Evolutionary conservation across 2,888 invertebrate genomes (phyloP), one percentile per base, ranked within the genome.

Genomic region (Nephrotoma guestfalica): DNA sequence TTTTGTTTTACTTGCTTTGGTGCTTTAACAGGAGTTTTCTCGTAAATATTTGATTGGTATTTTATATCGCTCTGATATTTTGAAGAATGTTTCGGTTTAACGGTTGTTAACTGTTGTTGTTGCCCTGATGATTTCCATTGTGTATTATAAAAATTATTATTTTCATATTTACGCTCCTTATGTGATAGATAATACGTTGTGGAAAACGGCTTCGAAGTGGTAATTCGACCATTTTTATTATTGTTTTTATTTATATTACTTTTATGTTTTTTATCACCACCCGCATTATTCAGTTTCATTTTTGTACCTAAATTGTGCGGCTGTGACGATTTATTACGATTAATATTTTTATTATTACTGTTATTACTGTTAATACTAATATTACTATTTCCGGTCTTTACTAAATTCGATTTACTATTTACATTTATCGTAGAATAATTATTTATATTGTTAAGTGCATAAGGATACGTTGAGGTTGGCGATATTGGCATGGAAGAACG

Each of bases 1-100:
- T 88, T 90, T 86, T 91, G 90, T 88, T 91, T 92, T 5, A 91
- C 89, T 89, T 92, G 91, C 87, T 91, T 92, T 15, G 90, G 89
- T 5, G 91, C 91, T 88, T 92, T 92, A 1, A 90, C 89, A 9
- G 90, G 89, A 30, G 90, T 88, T 88, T 91, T 90, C 41, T 89
- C 89, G 83, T 89, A 88, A 87, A 88, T 88, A 87, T 88, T 88
- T 45, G 88, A 87, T 71, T 86, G 86, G n/a, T 86, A 86, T 85
- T 87, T 87, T 51, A 30, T 13, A 11, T 86, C 30, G 11, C 41
- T 13, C 6, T 15, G 41, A 85, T 85, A 43, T 43, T 85, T 85
- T 7, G 15, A 43, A 45, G 41, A 18, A 11, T 85, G 85, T 85
- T 88, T 88, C 6, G 88, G 87, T 7, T 86, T 51, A 15, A 43